Percentiles rank a stretch among this genome's conserved stretches.
phyloP scores from a whole-genome alignment of 1,140 invertebrate species.

The Ostrea denselamellosa region DNA sequence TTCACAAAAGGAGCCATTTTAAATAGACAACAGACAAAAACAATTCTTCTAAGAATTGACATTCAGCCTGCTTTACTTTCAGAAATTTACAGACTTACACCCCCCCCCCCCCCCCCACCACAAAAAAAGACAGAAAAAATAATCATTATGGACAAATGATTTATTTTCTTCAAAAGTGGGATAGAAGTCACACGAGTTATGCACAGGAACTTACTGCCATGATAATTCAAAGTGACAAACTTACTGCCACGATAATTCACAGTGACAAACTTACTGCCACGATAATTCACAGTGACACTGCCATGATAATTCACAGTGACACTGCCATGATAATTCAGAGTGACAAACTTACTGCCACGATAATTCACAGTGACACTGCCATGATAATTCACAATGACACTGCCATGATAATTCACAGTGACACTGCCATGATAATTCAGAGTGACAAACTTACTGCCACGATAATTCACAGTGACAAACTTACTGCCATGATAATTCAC shows the following conservation, averaged over 20 bases:
- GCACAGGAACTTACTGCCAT: conserved; percentile 68
- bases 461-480: conserved; percentile 95
- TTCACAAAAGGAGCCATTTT: no score
- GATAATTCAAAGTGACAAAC: conserved; percentile 95
- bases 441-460: conserved; percentile 96
- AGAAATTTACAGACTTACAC: no score
- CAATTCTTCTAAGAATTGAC: no score
- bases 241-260: conserved; percentile 94
- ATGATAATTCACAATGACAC: no score
- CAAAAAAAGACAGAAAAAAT: no score
- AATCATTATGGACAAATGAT: no score
- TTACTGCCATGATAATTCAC: conserved; percentile 94
- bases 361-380: conserved; percentile 94
- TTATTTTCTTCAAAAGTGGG: no score
- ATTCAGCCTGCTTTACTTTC: no score
- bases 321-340: conserved; percentile 93
- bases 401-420: conserved; percentile 93
- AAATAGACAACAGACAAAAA: no score
- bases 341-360: conserved; percentile 96
- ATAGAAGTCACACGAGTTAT: no score
- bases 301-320: no score
- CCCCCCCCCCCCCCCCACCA: no score
- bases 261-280: conserved; percentile 96
- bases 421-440: conserved; percentile 93
- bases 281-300: conserved; percentile 94